These are phyloP conservation scores for Platyscapa corneri DNA, from an alignment of 1,140 invertebrate genomes.

Conservation along the genomic window DNA sequence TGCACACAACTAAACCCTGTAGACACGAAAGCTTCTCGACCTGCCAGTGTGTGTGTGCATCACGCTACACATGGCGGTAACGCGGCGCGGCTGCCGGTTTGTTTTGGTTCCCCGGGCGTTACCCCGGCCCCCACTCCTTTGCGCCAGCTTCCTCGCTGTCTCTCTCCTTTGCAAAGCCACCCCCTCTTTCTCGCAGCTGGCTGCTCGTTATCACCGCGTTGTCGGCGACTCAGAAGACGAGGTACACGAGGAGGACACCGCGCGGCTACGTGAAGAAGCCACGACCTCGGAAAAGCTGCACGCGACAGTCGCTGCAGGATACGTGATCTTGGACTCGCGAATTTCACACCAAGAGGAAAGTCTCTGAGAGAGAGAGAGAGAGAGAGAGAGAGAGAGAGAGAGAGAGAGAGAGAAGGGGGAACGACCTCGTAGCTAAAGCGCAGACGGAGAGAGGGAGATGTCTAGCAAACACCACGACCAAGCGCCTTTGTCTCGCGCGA, in stretches of 20 bases:
- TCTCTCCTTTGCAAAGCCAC: slow-evolving; percentile 45
- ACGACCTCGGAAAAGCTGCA: too few relatives aligned
- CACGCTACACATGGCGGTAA: slow-evolving; percentile 31
- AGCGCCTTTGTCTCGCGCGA: slow-evolving; percentile 30
- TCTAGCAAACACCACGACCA: slow-evolving; percentile 25
- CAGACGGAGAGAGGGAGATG: slow-evolving; percentile 20
- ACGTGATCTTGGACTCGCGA: not conserved
- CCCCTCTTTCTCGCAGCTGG: slow-evolving; percentile 31
- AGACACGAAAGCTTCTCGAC: not conserved
- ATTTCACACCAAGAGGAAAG: not conserved
- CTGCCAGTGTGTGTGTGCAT: not conserved
- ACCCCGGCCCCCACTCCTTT: slow-evolving; percentile 61
- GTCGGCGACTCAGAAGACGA: too few relatives aligned
- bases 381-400: not conserved
- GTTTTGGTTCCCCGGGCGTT: slow-evolving; percentile 75
- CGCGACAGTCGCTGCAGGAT: slow-evolving; percentile 15
- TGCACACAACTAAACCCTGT: not conserved
- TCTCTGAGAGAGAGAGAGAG: not conserved
- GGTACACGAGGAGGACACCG: too few relatives aligned
- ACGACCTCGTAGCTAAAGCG: slow-evolving; percentile 34
- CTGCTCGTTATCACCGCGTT: too few relatives aligned
- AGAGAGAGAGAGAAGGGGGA: not conserved
- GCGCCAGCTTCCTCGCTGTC: not conserved
- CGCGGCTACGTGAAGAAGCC: not conserved
- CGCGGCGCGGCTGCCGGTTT: slow-evolving; percentile 64